Base-by-base conservation (phyloP, 2,797 vertebrate genomes). In the Cyclura pinguis region DNA sequence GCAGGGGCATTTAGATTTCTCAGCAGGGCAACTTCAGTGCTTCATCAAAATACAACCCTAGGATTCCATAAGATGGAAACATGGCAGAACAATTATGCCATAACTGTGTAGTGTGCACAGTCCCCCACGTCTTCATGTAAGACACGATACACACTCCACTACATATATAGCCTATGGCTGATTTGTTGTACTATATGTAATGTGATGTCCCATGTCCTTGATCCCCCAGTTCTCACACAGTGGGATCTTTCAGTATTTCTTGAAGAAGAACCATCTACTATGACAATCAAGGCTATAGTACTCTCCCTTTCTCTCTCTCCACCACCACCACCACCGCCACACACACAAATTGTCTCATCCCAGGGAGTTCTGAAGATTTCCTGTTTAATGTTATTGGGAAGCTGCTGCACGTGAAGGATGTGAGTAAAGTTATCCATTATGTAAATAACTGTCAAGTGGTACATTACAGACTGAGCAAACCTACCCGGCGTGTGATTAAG, bases 381-480 rank as follows among this genome's bases (percentile, higher is more conserved):
- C 91, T 88, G 81, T 69, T 73, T 47, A 88, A 87, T 6, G 27
- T 47, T 90, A 62, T 91, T 93, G 1, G 57, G 62, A 35, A 88
- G 13, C 4, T 20, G 82, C 57, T 85, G 55, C 52, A 62, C n/a
- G 16, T 24, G 76, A 82, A 82, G 67, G 57, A 86, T 86, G 64
- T 93, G 87, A 80, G 72, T 93, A 84, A 92, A 86, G 88, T 94
- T 96, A 89, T 92, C 92, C 64, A 59, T 27, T 92, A 88, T 90
- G 12, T 47, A 87, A 91, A 95, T 89, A 94, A 81, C 74, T 93
- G 82, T 84, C 69, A 91, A 87, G 29, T 91, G 74, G 90, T 80
- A 92, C 13, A 59, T 88, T 88, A 92, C 18, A 78, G 76, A 42
- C 74, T 14, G 42, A 92, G 38, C 0, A 88, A 80, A 50, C 42